Base-by-base conservation (phyloP, 2,113 vertebrate species). In the Mastomys natalensis region DNA sequence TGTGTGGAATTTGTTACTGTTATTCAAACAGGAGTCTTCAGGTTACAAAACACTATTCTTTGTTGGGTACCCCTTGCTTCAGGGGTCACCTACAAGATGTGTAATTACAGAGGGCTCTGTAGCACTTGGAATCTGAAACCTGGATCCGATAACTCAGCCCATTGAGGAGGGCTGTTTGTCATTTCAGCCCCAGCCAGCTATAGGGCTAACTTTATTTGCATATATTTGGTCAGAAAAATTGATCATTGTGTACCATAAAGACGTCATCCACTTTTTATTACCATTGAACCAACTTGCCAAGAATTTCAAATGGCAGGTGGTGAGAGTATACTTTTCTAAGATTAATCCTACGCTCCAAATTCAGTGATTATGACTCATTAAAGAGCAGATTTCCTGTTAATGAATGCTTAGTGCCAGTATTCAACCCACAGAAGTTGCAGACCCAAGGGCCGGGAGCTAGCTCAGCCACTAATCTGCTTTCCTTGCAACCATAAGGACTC, bases 301-400 rank as follows among this genome's bases (percentile, higher is more conserved):
- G 58, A 97, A 58, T 26, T 66, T 37, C 16, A 29, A 86, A 90
- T 51, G 84, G 37, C 94, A 94, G 45, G 97, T 94, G 93, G 95
- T 45, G 31, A 88, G 86, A 73, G 15, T 96, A 43, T 80, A 80
- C 81, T 96, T 97, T 97, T 80, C 80, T 93, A 34, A 95, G 95
- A 96, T 97, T 95, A 73, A 95, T 62, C n/a, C 0, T 48, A n/a
- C 24, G 66, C 66, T 93, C 92, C 77, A 91, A 95, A 98, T 87
- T 87, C 91, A 73, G 89, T 90, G 95, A 97, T 98, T 89, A 92
- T 5, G 45, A 84, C 74, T 76, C 97, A 95, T 97, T 95, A 96
- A 95, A 97, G 94, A 97, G 29, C 80, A 86, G 53, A 85, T 96
- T 97, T 95, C 82, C 96, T 77, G 90, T 89, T 95, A 96, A 87